Conservation (phyloP, 2,888 invertebrate species). For the Sminthurides aquaticus region DNA sequence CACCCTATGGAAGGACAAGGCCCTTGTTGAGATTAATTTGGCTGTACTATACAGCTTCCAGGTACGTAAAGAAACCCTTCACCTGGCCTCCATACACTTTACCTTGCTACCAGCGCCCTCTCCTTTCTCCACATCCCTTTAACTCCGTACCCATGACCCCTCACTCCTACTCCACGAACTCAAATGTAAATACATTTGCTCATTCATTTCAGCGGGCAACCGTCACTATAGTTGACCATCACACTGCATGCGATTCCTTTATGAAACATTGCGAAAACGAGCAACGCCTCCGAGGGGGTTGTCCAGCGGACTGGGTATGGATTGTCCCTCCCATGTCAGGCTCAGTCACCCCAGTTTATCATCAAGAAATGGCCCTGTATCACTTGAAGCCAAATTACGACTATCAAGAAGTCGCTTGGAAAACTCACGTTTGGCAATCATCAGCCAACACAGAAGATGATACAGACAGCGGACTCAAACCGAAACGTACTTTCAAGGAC, state of each 20-base stretch:
- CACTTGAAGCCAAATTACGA: constrained; percentile 82
- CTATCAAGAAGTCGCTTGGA: constrained; percentile 91
- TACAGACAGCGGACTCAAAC: constrained; percentile 48
- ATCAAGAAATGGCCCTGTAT: constrained; percentile 69
- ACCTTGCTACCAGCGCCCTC: no score
- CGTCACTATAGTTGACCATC: constrained; percentile 91
- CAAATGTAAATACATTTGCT: no score
- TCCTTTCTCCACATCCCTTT: no score
- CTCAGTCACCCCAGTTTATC: constrained; percentile 53
- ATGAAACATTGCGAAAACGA: constrained; percentile 52
- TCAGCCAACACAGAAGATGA: constrained; percentile 55
- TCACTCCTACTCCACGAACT: no score
- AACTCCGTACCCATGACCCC: no score
- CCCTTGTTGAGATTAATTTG: constrained; percentile 80
- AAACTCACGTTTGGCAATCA: constrained; percentile 86
- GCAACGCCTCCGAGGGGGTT: constrained; percentile 49
- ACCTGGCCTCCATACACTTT: no score
- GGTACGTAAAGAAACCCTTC: constrained; percentile 49
- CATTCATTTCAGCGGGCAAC: no score
- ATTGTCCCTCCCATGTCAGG: constrained; percentile 55
- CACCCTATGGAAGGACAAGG: constrained; percentile 87
- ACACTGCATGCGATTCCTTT: constrained; percentile 90
- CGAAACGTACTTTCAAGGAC: constrained; percentile 93
- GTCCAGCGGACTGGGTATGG: constrained; percentile 53
- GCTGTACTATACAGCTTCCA: constrained; percentile 84